These are phyloP conservation scores for Drosophila affinis DNA, from an alignment of 2,888 invertebrate genomes.

Conservation along the genomic window DNA sequence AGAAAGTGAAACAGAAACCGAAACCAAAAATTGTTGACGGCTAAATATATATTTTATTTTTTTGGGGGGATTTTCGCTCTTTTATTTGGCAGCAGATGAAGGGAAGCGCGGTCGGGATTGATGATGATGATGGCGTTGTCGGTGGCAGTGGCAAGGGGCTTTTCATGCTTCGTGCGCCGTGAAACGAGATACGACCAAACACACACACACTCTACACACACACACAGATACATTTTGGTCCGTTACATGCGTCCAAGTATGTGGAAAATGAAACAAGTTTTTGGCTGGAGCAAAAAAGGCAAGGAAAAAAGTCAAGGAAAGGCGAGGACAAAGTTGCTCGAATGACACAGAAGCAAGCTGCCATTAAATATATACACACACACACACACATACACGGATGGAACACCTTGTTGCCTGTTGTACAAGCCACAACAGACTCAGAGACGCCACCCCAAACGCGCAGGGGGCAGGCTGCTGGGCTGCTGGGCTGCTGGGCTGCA, in stretches of 20 bases:
- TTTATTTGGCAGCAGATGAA: conserved; percentile 1
- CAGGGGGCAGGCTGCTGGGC: conserved; percentile 13
- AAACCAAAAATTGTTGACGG: conserved; percentile 52
- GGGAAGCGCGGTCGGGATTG: conserved; percentile 6
- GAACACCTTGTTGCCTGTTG: conserved; percentile 33
- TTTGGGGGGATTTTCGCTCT: conserved; percentile 25
- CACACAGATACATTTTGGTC: conserved; percentile 7
- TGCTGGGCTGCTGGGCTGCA: conserved; percentile 14
- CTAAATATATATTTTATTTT: conserved; percentile 54
- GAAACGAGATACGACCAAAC: conserved; percentile 64
- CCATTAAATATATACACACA: conserved; percentile 47
- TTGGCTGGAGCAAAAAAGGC: conserved; percentile 1
- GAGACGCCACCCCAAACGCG: conserved; percentile 5
- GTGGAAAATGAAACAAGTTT: conserved; percentile 56
- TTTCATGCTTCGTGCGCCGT: conserved; percentile 70
- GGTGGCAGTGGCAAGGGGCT: conserved; percentile 33
- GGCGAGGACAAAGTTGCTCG: conserved; percentile 57
- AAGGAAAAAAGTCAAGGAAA: neutral
- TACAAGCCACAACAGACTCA: conserved; percentile 29
- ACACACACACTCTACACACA: conserved; percentile 16
- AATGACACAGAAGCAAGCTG: conserved; percentile 61
- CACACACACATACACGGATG: conserved; percentile 21
- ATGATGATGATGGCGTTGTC: conserved; percentile 20
- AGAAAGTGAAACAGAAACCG: conserved; percentile 28
- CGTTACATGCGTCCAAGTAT: conserved; percentile 43